phyloP scores from a whole-genome alignment of 1,140 invertebrate species.

The Drosophila pachea region DNA sequence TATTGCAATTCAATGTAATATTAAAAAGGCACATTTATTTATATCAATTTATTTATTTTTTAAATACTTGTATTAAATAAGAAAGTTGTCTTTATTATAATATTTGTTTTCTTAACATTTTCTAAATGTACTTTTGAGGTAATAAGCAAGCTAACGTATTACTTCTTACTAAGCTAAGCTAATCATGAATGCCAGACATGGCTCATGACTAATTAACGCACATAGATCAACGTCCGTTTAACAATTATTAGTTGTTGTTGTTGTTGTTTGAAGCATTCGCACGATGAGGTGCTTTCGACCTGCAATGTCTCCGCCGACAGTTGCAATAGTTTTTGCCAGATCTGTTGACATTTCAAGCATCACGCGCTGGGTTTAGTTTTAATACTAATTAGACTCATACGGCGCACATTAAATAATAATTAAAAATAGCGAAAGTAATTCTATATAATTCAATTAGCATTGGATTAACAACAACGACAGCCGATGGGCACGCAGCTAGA shows the following conservation, averaged over 20 bases:
- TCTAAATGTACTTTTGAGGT: too few relatives aligned
- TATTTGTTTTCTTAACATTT: too few relatives aligned
- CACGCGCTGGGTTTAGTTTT: conserved; percentile 17
- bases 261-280: background rate
- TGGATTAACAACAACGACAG: conserved; percentile 3
- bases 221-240: background rate
- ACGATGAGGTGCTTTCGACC: background rate
- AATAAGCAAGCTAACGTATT: too few relatives aligned
- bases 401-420: conserved; percentile 10
- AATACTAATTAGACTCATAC: conserved; percentile 44
- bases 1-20: too few relatives aligned
- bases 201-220: background rate
- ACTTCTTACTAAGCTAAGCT: too few relatives aligned
- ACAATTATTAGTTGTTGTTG: background rate
- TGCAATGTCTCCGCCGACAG: background rate
- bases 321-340: background rate
- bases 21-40: too few relatives aligned
- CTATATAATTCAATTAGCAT: conserved; percentile 51
- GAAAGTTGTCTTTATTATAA: background rate
- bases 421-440: conserved; percentile 18
- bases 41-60: too few relatives aligned
- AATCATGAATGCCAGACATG: background rate
- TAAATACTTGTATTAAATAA: background rate
- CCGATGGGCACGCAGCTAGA: background rate
- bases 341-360: background rate